A percentile compares a stretch with the other conserved stretches of the same genome.
phyloP scores from a whole-genome alignment of 1,140 invertebrate genomes.

The Caenorhabditis brenneri region DNA sequence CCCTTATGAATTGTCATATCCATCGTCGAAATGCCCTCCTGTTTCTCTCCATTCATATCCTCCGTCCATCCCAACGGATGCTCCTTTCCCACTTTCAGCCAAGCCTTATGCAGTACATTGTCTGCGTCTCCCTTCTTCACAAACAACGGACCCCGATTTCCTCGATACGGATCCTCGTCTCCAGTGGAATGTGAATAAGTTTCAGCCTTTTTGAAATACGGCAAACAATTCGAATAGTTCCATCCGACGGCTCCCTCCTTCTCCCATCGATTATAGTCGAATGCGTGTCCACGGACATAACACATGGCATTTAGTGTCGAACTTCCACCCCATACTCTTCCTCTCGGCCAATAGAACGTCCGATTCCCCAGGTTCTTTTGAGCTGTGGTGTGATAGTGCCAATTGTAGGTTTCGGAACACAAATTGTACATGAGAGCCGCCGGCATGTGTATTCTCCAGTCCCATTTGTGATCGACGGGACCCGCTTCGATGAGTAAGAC shows the following conservation, averaged over 20 bases:
- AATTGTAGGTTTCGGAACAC: constrained; percentile 62
- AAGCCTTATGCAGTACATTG: constrained; percentile 72
- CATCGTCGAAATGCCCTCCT: constrained; percentile 73
- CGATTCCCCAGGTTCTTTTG: constrained; percentile 73
- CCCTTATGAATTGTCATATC: constrained; percentile 73
- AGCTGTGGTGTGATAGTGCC: constrained; percentile 73
- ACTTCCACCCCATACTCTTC: constrained; percentile 78
- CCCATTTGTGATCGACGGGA: constrained; percentile 72
- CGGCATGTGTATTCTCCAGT: constrained; percentile 75
- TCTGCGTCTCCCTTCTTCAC: constrained; percentile 72
- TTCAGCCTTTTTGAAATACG: constrained; percentile 73
- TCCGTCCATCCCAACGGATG: constrained; percentile 73
- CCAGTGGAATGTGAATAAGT: constrained; percentile 67
- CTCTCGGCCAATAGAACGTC: constrained; percentile 73
- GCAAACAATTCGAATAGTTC: constrained; percentile 79
- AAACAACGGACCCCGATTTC: constrained; percentile 72
- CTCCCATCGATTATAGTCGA: constrained; percentile 93
- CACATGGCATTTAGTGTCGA: constrained; percentile 97
- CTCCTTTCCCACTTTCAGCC: constrained; percentile 68
- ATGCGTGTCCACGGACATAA: constrained; percentile 88
- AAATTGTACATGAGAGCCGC: constrained; percentile 75
- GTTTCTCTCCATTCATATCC: constrained; percentile 74
- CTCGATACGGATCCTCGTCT: constrained; percentile 72
- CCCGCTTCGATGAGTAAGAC: constrained; percentile 74
- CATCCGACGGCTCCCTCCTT: constrained; percentile 85